Conservation (phyloP, 1,140 invertebrate genomes). For the Drosophila kanapiae region DNA sequence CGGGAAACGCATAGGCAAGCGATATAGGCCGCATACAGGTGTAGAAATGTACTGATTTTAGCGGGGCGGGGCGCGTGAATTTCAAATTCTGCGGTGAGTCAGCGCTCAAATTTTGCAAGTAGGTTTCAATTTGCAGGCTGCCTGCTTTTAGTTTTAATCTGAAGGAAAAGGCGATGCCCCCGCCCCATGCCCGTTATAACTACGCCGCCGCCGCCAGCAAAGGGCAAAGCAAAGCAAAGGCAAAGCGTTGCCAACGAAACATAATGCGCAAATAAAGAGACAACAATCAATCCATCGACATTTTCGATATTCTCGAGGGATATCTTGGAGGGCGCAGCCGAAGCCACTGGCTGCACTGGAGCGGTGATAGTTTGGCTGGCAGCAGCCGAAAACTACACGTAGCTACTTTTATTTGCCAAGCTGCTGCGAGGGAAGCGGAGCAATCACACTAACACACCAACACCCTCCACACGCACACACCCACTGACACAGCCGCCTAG, state of each 20-base stretch:
- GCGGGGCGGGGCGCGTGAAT: conserved; percentile 7
- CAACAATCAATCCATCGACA: conserved; percentile 3
- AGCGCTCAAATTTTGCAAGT: conserved; percentile 29
- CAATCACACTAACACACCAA: conserved; percentile 42
- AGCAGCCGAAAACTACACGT: conserved; percentile 76
- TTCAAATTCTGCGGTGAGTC: conserved; percentile 53
- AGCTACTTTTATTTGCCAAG: conserved; percentile 72
- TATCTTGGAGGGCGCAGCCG: not conserved
- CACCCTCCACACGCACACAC: conserved; percentile 60
- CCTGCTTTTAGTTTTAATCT: conserved; percentile 48
- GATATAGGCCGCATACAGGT: conserved; percentile 7
- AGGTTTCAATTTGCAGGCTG: conserved; percentile 22
- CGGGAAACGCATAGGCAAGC: conserved; percentile 30
- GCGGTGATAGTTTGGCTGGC: conserved; percentile 19
- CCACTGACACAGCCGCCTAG: conserved; percentile 40
- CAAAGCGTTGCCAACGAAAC: conserved; percentile 47
- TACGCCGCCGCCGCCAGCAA: not conserved
- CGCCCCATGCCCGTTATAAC: not conserved
- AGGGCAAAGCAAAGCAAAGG: conserved; percentile 3
- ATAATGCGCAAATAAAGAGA: conserved; percentile 37
- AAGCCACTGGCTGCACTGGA: conserved; percentile 1
- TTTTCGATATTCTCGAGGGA: not conserved
- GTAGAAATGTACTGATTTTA: conserved; percentile 25
- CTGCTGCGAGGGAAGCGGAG: conserved; percentile 29
- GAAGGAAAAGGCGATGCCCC: conserved; percentile 1